phyloP scores from a whole-genome alignment of 2,797 vertebrate species.

The Hapalemur alaotrensis region DNA sequence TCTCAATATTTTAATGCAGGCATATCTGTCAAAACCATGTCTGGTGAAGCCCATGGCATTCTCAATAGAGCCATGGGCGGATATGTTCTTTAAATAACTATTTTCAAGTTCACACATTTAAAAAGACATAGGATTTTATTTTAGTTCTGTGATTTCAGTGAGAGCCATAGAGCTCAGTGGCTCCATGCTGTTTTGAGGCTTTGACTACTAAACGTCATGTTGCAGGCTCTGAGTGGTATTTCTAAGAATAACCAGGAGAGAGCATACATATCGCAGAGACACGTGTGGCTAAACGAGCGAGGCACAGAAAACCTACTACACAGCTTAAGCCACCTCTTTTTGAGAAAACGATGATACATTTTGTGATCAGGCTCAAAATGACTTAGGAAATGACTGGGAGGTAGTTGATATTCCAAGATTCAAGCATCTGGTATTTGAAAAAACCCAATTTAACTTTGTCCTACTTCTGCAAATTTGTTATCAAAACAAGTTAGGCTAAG shows the following conservation, averaged over 20 bases:
- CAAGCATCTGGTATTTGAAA: background rate
- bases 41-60: background rate
- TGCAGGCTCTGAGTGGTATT: background rate
- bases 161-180: background rate
- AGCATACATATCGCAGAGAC: background rate
- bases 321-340: background rate
- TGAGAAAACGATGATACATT: conserved; percentile 15
- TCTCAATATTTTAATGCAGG: background rate
- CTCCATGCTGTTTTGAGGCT: background rate
- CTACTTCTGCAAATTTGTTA: conserved; percentile 55
- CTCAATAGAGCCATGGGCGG: background rate
- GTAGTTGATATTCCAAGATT: conserved; percentile 42
- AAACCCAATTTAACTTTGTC: conserved; percentile 37
- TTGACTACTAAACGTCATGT: background rate
- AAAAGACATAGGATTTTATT: background rate
- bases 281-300: background rate
- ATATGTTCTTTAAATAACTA: background rate
- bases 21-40: background rate
- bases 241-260: background rate
- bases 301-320: background rate
- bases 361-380: background rate
- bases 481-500: conserved; percentile 54
- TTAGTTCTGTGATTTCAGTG: background rate
- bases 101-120: background rate
- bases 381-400: background rate